Evolutionary conservation across 2,888 invertebrate genomes (phyloP), one percentile per base, ranked within the genome.

Genomic region (Noctua comes): DNA sequence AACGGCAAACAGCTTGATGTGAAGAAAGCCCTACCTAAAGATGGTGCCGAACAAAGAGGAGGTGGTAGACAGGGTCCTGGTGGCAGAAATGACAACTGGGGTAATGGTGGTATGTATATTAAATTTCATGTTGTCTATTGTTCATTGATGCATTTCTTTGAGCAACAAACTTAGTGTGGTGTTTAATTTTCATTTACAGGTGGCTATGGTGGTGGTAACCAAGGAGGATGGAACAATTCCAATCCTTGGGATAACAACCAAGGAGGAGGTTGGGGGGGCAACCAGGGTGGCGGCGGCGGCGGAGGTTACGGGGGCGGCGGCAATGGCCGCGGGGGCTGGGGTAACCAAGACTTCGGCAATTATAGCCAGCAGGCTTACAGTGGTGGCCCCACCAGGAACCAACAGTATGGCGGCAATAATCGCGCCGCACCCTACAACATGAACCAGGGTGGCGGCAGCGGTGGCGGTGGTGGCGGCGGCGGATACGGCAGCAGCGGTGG

Each of bases 11-110:
- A 98, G 90, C 97, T 99, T 51, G 99, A 99, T 95, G 99, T 99
- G 0, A 99, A 99, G 93, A 99, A 99, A 96, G 99, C 99, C 11
- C 96, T 99, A 64, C 98, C 99, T 77, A 99, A 99, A 93, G 98
- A 98, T 88, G 97, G 97, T 51, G 97, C 97, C 64, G 97, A 97
- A 10, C 97, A 97, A 66, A 95, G 97, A 81, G 95, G 97, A 81
- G 97, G 97, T 59, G 97, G 97, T 66, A 95, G 97, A 82, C 94
- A 94, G 93, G 92, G 97, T 88, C 92, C 95, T 66, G 91, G 84
- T 46, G 84, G 93, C 74, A 91, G 95, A 86, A 95, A 91, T 88
- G 95, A 96, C 73, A 95, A 79, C 83, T 95, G 96, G 95, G 95
- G 95, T 43, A 94, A 91, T 90, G 90, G 88, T 82, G 93, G 93